phyloP scores from a whole-genome alignment of 1,140 invertebrate genomes.

The Drosophila sulfurigaster region DNA sequence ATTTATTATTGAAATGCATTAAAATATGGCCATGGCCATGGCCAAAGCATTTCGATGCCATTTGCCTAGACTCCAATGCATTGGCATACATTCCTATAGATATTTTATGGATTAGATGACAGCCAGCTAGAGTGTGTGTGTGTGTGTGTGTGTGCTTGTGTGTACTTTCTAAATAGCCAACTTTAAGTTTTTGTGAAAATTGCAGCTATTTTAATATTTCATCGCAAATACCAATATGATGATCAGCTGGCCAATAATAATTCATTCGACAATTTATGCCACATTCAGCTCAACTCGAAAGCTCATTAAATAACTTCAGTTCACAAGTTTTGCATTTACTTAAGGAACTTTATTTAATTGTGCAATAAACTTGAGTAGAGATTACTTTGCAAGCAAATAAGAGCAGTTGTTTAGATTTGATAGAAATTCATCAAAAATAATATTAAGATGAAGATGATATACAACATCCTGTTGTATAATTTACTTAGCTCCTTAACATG shows the following conservation, averaged over 20 bases:
- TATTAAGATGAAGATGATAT: too few species aligned
- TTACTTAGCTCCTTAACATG: too few species aligned
- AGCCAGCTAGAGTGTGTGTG: constrained; percentile 2
- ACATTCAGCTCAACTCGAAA: not conserved
- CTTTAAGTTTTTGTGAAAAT: constrained; percentile 33
- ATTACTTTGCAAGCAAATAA: too few species aligned
- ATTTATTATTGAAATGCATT: constrained; percentile 82
- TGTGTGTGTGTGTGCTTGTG: constrained; percentile 14
- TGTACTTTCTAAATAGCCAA: constrained; percentile 37
- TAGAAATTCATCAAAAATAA: too few species aligned
- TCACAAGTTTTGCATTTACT: too few species aligned
- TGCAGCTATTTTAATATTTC: constrained; percentile 33
- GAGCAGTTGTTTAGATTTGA: too few species aligned
- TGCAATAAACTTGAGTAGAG: too few species aligned
- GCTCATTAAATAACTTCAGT: not conserved
- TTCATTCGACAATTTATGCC: constrained; percentile 18
- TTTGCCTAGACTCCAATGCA: constrained; percentile 40
- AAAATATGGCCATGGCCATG: constrained; percentile 66
- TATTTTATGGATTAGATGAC: constrained; percentile 24
- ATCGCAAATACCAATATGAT: constrained; percentile 5
- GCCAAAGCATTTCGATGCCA: constrained; percentile 23
- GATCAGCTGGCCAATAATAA: not conserved
- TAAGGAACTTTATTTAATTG: too few species aligned
- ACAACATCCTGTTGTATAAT: too few species aligned
- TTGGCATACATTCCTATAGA: constrained; percentile 56